Evolutionary conservation across 2,113 vertebrate genomes (phyloP).

Genomic region (Paradoxurus hermaphroditus): DNA sequence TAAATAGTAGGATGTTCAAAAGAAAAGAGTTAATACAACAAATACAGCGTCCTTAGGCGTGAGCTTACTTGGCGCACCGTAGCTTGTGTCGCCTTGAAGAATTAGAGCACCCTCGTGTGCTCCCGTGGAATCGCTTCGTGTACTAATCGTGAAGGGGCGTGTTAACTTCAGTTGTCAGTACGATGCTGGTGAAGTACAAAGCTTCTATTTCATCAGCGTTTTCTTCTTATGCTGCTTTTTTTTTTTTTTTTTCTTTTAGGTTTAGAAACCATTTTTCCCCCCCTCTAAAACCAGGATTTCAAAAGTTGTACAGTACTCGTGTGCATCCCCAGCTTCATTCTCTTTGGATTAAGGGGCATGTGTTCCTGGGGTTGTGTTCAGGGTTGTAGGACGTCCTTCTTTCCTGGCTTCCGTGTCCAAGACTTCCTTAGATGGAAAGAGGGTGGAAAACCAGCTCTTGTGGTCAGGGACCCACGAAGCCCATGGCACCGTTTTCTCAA

Average conservation of each 20-base stretch:
- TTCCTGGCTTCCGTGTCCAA: not conserved
- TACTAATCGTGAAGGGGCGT: not conserved
- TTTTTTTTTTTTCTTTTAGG: not conserved
- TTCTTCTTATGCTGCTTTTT: not conserved
- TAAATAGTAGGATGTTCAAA: not conserved
- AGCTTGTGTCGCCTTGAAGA: not conserved
- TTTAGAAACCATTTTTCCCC: not conserved
- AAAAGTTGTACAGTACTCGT: not conserved
- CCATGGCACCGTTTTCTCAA: not conserved
- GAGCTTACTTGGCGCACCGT: not conserved
- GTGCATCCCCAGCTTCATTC: not conserved
- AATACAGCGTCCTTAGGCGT: not conserved
- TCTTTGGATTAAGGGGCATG: not conserved
- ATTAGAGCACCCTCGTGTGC: not conserved
- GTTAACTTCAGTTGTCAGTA: not conserved
- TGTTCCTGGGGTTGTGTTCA: not conserved
- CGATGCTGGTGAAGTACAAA: not conserved
- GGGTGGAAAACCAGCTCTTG: not conserved
- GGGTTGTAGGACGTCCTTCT: not conserved
- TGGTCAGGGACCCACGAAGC: not conserved
- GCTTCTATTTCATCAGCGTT: not conserved
- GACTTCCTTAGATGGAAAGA: not conserved
- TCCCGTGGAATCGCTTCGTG: not conserved
- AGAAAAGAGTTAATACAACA: not conserved
- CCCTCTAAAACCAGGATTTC: not conserved